Percentiles rank a stretch among this genome's conserved stretches.
phyloP scores from a whole-genome alignment of 2,888 invertebrate genomes.

The Drosophila borborema region DNA sequence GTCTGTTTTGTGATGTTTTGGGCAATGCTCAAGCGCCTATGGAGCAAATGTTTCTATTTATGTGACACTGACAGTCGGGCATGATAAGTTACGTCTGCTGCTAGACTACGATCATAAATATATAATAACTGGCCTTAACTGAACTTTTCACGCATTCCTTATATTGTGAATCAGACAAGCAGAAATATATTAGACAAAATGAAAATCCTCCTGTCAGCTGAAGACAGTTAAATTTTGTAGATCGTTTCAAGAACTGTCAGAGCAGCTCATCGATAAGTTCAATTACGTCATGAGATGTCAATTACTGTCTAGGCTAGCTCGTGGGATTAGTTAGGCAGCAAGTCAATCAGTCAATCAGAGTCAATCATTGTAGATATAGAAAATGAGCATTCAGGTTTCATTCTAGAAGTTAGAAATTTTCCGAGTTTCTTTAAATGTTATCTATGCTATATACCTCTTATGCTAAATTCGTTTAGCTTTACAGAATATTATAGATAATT shows the following conservation, averaged over 20 bases:
- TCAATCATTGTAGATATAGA: too few species aligned
- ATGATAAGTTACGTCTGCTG: neutral
- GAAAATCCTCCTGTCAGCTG: neutral
- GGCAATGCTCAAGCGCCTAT: conserved; percentile 18
- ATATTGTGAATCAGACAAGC: neutral
- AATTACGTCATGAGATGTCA: neutral
- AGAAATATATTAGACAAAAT: neutral
- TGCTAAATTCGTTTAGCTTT: too few species aligned
- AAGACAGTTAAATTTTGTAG: neutral
- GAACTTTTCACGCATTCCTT: neutral
- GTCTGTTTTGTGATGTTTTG: conserved; percentile 14
- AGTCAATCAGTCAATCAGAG: neutral
- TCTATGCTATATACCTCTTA: too few species aligned
- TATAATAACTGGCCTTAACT: neutral
- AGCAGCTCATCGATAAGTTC: neutral
- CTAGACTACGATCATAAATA: conserved; percentile 11
- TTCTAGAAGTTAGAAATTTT: too few species aligned
- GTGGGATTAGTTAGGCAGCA: neutral
- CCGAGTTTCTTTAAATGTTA: too few species aligned
- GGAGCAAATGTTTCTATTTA: conserved; percentile 8
- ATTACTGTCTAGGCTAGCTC: neutral
- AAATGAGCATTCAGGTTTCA: too few species aligned
- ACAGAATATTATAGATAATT: too few species aligned
- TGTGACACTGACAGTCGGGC: neutral
- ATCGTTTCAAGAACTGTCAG: neutral